Base-by-base conservation (phyloP, 92 coral and sea anemone genomes). In the Umimayanthus kanabou region DNA sequence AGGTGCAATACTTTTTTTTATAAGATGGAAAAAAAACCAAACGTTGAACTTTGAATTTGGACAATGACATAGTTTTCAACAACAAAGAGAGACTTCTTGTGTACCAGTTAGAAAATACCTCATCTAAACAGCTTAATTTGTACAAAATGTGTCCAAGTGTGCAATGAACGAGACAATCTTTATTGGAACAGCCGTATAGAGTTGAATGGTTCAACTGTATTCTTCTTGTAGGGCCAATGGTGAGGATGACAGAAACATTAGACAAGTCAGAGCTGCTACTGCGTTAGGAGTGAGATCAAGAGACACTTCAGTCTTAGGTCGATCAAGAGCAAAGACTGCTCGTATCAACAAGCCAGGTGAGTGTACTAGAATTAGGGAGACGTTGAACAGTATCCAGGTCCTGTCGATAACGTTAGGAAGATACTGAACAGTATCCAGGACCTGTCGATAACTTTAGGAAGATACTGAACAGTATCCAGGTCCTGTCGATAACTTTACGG, bases 261-360 rank as follows among this genome's bases (percentile, higher is more conserved):
- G 76, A 45, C 45, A 84, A 22, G 74, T 80, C 23, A 79, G 96
- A 64, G 94, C 91, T 2, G 86, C 91, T 13, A 90, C 96, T 43
- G 96, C 96, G 5, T 53, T 90, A 2, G 92, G 94, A 10, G 85
- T 70, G 43, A 85, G 92, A 42, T 76, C 93, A 55, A 49, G 83
- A 65, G 88, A 89, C 4, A 64, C 89, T 2, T 76, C 30, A 0
- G 79, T 67, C 1, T 28, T 83, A 9, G n/a, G 86, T 39, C 73
- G 85, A 53, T 58, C 33, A 29, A 80, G 94, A 57, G 91, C 88
- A 20, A 93, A 93, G 75, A 87, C 94, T 39, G 89, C 89, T 39
- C 20, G 74, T 65, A 45, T 42, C 47, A 91, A 87, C 76, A 94
- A 82, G 66, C 94, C 94, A 83, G 92, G 96, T 94, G 85, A 50